These are phyloP conservation scores for Oedothorax gibbosus DNA, from an alignment of 1,140 invertebrate genomes.

Conservation along the genomic window DNA sequence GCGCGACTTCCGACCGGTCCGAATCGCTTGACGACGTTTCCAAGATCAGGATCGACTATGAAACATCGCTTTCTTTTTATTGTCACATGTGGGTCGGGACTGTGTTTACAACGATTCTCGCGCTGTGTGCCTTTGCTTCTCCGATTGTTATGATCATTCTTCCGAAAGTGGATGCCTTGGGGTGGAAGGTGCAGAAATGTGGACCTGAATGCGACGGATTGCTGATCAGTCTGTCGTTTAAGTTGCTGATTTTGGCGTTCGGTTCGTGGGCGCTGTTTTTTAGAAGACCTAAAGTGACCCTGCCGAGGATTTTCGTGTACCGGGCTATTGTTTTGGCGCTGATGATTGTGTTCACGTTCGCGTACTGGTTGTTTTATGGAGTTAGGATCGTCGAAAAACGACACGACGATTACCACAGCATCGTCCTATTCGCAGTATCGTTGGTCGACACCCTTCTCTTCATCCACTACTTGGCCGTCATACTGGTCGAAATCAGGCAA, in stretches of 20 bases:
- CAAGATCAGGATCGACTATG: conserved; percentile 67
- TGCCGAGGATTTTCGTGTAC: conserved; percentile 94
- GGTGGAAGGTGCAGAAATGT: conserved; percentile 72
- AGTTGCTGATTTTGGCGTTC: conserved; percentile 88
- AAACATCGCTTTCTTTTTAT: conserved; percentile 72
- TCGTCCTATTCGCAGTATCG: conserved; percentile 91
- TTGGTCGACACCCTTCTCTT: conserved; percentile 93
- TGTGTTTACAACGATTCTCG: conserved; percentile 80
- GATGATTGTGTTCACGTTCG: conserved; percentile 91
- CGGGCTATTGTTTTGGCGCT: conserved; percentile 87
- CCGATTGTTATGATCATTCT: conserved; percentile 94
- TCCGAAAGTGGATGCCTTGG: conserved; percentile 80
- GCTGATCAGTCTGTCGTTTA: conserved; percentile 90
- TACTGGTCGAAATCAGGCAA: conserved; percentile 92
- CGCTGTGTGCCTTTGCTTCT: conserved; percentile 86
- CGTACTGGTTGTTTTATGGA: conserved; percentile 98
- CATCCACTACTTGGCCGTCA: conserved; percentile 93
- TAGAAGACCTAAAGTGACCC: conserved; percentile 80
- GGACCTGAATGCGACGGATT: conserved; percentile 90
- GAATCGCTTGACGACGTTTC: conserved; percentile 88
- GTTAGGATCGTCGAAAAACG: conserved; percentile 79
- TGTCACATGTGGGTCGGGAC: conserved; percentile 85
- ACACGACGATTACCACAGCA: conserved; percentile 65
- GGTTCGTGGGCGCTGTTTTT: conserved; percentile 88
- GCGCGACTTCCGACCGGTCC: conserved; percentile 94